phyloP scores from a whole-genome alignment of 2,888 invertebrate genomes.

The Meghimatium bilineatum region DNA sequence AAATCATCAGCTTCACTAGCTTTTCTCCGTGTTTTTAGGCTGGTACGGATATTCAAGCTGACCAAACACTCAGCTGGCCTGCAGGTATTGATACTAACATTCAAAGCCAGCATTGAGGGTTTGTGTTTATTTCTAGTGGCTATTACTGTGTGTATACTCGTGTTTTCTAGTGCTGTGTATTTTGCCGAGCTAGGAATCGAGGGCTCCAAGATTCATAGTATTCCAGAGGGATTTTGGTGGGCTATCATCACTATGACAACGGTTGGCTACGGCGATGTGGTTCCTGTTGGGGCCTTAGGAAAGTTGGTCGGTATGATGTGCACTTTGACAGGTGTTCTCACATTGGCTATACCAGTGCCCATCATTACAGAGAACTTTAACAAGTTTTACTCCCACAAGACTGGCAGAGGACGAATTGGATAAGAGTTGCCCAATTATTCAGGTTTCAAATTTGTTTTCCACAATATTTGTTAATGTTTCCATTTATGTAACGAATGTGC shows the following conservation, averaged over 20 bases:
- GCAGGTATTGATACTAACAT: constrained; percentile 79
- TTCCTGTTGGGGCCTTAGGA: constrained; percentile 74
- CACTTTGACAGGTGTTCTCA: constrained; percentile 75
- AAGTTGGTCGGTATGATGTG: constrained; percentile 75
- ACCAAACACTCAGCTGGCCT: constrained; percentile 79
- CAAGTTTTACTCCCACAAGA: constrained; percentile 76
- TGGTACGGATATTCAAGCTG: constrained; percentile 78
- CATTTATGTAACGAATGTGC: background rate
- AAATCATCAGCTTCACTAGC: constrained; percentile 78
- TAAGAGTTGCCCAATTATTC: background rate
- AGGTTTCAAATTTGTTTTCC: background rate
- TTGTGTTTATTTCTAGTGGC: constrained; percentile 78
- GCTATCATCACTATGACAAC: constrained; percentile 77
- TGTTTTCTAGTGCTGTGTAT: constrained; percentile 79
- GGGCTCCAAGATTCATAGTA: constrained; percentile 75
- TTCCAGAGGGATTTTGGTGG: constrained; percentile 78
- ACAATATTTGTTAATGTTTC: background rate
- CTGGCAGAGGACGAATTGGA: constrained; percentile 67
- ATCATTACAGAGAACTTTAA: constrained; percentile 77
- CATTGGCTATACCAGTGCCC: constrained; percentile 76
- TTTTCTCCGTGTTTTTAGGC: constrained; percentile 78
- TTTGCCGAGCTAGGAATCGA: constrained; percentile 78
- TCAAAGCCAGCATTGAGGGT: constrained; percentile 79
- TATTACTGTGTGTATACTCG: constrained; percentile 77
- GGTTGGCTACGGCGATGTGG: constrained; percentile 77